Percentiles rank a stretch among this genome's conserved stretches.
phyloP scores from a whole-genome alignment of 2,797 vertebrate species.

The Myotis vivesi region DNA sequence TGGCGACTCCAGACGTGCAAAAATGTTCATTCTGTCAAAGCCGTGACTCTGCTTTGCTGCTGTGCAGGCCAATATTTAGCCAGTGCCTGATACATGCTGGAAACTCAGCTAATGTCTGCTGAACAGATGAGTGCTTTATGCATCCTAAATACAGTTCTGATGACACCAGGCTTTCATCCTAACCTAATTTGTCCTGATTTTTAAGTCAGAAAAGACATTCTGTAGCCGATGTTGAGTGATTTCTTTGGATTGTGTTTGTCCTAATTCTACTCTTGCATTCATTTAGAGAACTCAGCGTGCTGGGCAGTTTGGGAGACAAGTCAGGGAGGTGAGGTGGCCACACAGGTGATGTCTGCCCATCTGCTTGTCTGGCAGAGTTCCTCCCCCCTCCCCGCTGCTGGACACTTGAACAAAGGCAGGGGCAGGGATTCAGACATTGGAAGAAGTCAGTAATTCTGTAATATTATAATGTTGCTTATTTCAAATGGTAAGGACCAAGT shows the following conservation, averaged over 20 bases:
- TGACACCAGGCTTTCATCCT: not conserved
- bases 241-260: not conserved
- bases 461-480: too few species aligned
- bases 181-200: not conserved
- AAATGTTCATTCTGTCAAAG: rapidly evolving
- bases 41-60: not conserved
- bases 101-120: too few species aligned
- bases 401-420: not conserved
- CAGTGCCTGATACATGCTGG: rapidly evolving
- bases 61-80: not conserved
- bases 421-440: not conserved
- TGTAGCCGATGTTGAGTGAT: not conserved
- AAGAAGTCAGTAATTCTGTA: not conserved
- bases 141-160: not conserved
- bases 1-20: not conserved
- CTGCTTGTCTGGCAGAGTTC: not conserved
- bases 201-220: not conserved
- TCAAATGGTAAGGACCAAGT: not conserved
- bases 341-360: not conserved
- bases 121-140: not conserved
- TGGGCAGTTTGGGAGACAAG: not conserved
- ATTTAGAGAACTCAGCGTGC: too few species aligned
- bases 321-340: not conserved
- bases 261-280: not conserved
- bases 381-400: too few species aligned